A percentile compares a stretch with the other conserved stretches of the same genome.
Conservation (phyloP, 2,113 vertebrate species). For the Eurystomus gularis region DNA sequence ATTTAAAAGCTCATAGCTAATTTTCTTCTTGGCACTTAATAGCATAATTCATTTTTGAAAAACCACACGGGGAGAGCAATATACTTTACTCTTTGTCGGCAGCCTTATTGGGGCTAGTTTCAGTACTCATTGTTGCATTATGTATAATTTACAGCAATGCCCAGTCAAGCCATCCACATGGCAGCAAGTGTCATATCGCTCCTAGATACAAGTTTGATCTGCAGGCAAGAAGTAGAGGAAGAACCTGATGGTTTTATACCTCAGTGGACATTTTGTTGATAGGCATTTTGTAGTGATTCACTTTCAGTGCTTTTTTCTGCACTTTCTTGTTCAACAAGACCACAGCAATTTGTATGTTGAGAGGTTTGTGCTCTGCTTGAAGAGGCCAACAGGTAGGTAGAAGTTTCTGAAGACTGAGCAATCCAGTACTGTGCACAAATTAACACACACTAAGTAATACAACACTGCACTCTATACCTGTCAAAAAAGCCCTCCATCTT, state of each 20-base stretch:
- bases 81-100: slow-evolving; percentile 55
- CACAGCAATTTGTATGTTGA: background rate
- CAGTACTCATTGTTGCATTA: slow-evolving; percentile 40
- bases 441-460: background rate
- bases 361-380: background rate
- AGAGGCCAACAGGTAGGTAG: background rate
- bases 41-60: slow-evolving; percentile 82
- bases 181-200: slow-evolving; percentile 13
- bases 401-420: background rate
- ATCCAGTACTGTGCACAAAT: background rate
- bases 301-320: background rate
- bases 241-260: background rate
- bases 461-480: background rate
- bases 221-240: background rate
- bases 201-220: background rate
- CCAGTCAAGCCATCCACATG: slow-evolving; percentile 6
- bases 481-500: background rate
- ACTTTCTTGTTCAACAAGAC: background rate
- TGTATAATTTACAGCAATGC: slow-evolving; percentile 30
- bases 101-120: slow-evolving; percentile 40
- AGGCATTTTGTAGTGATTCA: rapidly evolving
- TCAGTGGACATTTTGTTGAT: background rate
- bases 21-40: slow-evolving; percentile 84
- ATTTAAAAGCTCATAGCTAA: slow-evolving; percentile 85
- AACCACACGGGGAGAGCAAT: slow-evolving; percentile 74